Conservation (phyloP, 2,888 invertebrate genomes). For the Drosophila tanythrix region DNA sequence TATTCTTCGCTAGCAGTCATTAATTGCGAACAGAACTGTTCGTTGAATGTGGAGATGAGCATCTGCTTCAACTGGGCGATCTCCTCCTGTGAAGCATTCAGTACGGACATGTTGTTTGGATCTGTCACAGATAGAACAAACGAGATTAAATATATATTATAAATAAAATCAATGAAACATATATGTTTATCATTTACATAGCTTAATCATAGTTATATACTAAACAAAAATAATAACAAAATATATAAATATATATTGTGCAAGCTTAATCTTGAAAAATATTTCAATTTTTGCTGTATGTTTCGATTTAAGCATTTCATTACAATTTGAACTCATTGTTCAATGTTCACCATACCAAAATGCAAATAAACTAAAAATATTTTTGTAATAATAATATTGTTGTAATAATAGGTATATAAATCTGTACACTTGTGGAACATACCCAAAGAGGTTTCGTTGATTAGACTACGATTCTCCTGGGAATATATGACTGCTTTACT, state of each 20-base stretch:
- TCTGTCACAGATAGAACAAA: slow-evolving; percentile 73
- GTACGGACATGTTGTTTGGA: slow-evolving; percentile 85
- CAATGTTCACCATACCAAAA: too few relatives aligned
- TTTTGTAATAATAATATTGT: neutral
- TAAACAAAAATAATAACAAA: neutral
- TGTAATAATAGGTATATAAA: neutral
- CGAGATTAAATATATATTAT: neutral
- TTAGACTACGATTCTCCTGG: slow-evolving; percentile 66
- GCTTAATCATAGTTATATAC: neutral
- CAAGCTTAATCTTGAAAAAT: neutral
- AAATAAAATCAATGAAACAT: neutral
- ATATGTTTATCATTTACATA: neutral
- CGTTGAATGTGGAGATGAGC: slow-evolving; percentile 90
- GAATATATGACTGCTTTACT: slow-evolving; percentile 86
- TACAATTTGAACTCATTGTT: too few relatives aligned
- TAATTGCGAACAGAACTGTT: slow-evolving; percentile 91
- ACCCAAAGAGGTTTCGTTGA: slow-evolving; percentile 64
- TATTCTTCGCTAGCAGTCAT: slow-evolving; percentile 89
- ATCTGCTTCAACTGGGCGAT: slow-evolving; percentile 89
- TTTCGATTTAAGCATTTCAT: too few relatives aligned
- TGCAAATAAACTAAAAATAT: too few relatives aligned
- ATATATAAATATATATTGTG: neutral
- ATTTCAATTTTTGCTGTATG: neutral
- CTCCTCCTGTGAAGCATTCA: slow-evolving; percentile 88
- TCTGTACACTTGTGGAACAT: neutral